Evolutionary conservation across 2,888 invertebrate genomes (phyloP), one percentile per base, ranked within the genome.

Genomic region (Zaprionus obscuricornis): DNA sequence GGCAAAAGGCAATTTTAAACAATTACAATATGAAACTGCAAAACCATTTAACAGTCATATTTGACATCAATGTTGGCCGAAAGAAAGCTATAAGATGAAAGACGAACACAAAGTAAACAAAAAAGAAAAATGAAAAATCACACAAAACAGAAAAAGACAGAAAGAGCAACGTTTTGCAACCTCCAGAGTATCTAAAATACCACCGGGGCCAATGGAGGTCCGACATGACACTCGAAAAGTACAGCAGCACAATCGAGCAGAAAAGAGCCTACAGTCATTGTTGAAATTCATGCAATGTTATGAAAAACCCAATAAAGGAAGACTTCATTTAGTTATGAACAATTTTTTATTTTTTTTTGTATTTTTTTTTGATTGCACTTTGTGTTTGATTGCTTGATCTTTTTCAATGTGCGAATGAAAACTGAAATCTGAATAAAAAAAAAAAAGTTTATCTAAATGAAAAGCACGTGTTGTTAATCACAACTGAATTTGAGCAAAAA

Each of bases 21-120:
- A 73, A 76, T 66, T 69, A 66, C 50, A 58, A 56, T 49, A 56
- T 37, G 56, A 64, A 45, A 58, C 29, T 26, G 66, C 46, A 54
- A 46, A 49, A 40, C n/a, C 66, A 71, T 66, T 68, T 67, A 67
- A 64, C 40, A 76, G 70, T 70, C 55, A 70, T 66, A 77, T 76
- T 55, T 66, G 62, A 71, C 59, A 63, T 45, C 33, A 66, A 66
- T 63, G 46, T n/a, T 54, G 59, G 49, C 49, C 59, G 4, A 71
- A 71, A 66, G 66, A 70, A 67, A 68, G 54, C 54, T 20, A 49
- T 27, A n/a, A 27, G 31, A 8, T 31, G 13, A 4, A 14, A 3
- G 14, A 31, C 13, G 11, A 5, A 11, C 11, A 31, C 1, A 11
- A 3, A 5, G 5, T 31, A 17, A 20, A 8, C n/a, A 22, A 1